Conservation (phyloP, 1,140 invertebrate species). For the Melanaphis sacchari region DNA sequence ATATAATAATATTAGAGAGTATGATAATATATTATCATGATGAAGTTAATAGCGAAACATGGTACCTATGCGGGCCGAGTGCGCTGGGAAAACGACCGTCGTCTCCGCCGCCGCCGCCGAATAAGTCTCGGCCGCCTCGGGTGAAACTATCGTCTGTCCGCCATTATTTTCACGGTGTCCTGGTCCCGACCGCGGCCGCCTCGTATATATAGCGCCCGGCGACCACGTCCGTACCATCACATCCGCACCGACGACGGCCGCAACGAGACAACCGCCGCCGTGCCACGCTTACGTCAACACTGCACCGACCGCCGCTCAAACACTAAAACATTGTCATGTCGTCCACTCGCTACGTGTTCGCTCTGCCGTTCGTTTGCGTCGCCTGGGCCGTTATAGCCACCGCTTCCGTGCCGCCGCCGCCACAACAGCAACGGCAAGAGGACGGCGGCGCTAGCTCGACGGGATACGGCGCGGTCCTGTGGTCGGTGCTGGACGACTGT, state of each 20-base stretch:
- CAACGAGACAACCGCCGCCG: too few relatives aligned
- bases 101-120: not conserved
- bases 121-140: not conserved
- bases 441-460: not conserved
- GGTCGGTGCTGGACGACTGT: constrained; percentile 44
- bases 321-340: not conserved
- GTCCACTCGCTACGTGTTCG: not conserved
- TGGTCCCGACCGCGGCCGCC: not conserved
- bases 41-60: not conserved
- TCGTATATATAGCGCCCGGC: not conserved
- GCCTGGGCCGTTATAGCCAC: not conserved
- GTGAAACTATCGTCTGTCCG: not conserved
- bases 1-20: too few relatives aligned
- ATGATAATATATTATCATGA: too few relatives aligned
- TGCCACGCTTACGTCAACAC: too few relatives aligned
- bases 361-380: not conserved
- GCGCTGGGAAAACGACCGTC: not conserved
- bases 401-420: not conserved
- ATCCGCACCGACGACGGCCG: not conserved
- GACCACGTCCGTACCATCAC: not conserved
- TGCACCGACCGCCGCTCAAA: not conserved
- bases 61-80: not conserved
- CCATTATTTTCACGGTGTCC: not conserved
- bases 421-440: not conserved
- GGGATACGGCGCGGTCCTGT: not conserved